Base-by-base conservation (phyloP, 2,113 vertebrate genomes). In the Nycticorax nycticorax region DNA sequence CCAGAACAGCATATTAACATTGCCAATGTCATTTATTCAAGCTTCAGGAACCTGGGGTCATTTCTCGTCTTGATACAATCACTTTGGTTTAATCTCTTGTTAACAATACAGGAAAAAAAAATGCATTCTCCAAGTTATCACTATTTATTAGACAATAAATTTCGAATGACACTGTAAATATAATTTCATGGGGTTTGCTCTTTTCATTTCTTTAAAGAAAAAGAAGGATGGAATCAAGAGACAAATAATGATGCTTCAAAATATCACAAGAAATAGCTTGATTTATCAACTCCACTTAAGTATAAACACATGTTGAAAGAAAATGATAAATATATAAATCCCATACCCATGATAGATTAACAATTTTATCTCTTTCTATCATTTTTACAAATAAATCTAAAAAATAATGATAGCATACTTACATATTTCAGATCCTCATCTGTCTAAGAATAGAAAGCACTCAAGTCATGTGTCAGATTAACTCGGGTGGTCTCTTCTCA, bases 391-490 rank as follows among this genome's bases (percentile, higher is more conserved):
- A 89, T 28, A 77, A 77, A 76, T 94, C n/a, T 67, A 47, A 64
- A 87, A 74, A 90, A 27, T 5, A 89, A 77, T 48, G 14, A 76
- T 39, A 45, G 24, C 23, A 39, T 97, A 95, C 90, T 97, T 93
- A 97, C 96, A 93, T 93, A 91, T 84, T 93, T 94, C 79, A 95
- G 93, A 88, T 94, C 95, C 83, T 96, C 91, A 78, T 90, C 72
- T 96, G 62, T 94, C 59, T 96, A 92, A 96, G 85, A 90, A 90
- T 12, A 89, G 79, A 88, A 86, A 88, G 85, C 81, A 91, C 71
- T 89, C 89, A 94, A 96, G 85, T 91, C 85, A 93, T 83, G 82
- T 67, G 68, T 59, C 93, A 95, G 93, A 91, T 53, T 63, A 88
- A 92, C 56, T 94, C 52, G 0, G 68, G 52, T 59, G 78, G 69